Evolutionary conservation across 2,113 vertebrate genomes (phyloP).

Genomic region (Myocastor coypus): DNA sequence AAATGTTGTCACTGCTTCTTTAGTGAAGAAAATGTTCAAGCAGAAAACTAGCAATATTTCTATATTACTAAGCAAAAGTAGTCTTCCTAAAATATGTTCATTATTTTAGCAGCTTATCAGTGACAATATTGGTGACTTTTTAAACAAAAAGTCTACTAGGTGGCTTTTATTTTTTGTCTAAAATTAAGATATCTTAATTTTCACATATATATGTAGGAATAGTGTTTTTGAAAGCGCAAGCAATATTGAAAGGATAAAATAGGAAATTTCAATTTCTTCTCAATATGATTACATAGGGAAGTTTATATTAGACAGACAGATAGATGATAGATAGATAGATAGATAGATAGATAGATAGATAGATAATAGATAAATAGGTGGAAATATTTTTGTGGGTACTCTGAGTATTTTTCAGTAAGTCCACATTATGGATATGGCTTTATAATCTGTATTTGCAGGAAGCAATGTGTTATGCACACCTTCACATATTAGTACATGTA

Average conservation of each 20-base stretch:
- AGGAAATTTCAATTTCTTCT: not conserved
- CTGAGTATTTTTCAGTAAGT: not conserved
- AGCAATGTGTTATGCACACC: not conserved
- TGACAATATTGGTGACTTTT: not conserved
- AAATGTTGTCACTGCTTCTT: not conserved
- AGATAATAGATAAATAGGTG: not conserved
- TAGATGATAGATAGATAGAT: not conserved
- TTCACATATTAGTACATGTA: not conserved
- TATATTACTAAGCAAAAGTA: not conserved
- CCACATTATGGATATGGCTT: not conserved
- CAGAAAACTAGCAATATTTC: conserved; percentile 14
- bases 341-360: not conserved
- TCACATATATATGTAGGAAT: not conserved
- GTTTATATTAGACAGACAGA: not conserved
- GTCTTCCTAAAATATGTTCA: not conserved
- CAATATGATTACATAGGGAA: not conserved
- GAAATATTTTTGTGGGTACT: not conserved
- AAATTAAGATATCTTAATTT: conserved; percentile 27
- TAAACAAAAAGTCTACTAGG: not conserved
- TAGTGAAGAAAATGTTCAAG: not conserved
- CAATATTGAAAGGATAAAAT: not conserved
- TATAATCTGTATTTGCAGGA: conserved; percentile 9
- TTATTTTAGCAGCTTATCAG: conserved; percentile 1
- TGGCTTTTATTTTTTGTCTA: not conserved
- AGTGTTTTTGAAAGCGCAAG: not conserved